Conservation (phyloP, 2,888 invertebrate species). For the Miltochrista miniata region DNA sequence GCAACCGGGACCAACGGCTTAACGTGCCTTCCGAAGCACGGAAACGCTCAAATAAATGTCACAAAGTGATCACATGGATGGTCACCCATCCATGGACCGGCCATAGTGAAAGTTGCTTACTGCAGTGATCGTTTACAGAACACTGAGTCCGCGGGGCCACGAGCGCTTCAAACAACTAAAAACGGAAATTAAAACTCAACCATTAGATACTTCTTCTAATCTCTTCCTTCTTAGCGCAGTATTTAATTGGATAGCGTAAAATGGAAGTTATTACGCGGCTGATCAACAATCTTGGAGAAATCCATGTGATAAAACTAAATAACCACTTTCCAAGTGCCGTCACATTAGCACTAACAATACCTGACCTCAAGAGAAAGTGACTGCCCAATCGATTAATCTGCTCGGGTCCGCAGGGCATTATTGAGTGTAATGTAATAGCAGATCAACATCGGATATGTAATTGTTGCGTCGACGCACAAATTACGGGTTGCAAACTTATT, state of each 20-base stretch:
- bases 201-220: not conserved
- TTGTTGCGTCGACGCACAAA: slow-evolving; percentile 64
- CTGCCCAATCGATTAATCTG: slow-evolving; percentile 70
- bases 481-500: slow-evolving; percentile 58
- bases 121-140: too few species aligned
- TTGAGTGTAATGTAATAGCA: slow-evolving; percentile 66
- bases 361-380: slow-evolving; percentile 69
- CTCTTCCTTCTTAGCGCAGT: not conserved
- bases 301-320: slow-evolving; percentile 57
- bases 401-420: slow-evolving; percentile 57
- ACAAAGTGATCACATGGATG: too few species aligned
- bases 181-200: not conserved
- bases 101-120: too few species aligned
- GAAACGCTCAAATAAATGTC: too few species aligned
- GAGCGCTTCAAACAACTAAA: too few species aligned
- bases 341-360: slow-evolving; percentile 55
- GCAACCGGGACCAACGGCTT: too few species aligned
- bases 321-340: slow-evolving; percentile 48
- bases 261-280: slow-evolving; percentile 51
- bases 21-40: too few species aligned
- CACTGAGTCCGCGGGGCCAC: too few species aligned
- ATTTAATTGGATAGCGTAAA: slow-evolving; percentile 13
- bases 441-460: slow-evolving; percentile 58
- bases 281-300: slow-evolving; percentile 52
- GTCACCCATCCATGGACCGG: too few species aligned